These are phyloP conservation scores for Platorchestia sp. DNA, from an alignment of 1,140 invertebrate species.

Conservation along the genomic window DNA sequence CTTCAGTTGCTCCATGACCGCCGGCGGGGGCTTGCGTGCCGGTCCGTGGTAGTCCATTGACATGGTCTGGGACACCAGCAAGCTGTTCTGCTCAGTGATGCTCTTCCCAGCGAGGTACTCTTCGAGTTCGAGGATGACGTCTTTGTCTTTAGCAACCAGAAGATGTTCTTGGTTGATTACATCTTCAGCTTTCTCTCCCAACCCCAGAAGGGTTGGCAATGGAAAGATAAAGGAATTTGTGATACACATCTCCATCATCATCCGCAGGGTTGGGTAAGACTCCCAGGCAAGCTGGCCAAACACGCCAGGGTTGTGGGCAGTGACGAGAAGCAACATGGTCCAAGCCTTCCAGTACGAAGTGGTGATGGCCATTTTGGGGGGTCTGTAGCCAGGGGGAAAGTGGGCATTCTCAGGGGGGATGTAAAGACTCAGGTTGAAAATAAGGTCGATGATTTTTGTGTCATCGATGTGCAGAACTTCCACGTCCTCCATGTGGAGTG, in stretches of 20 bases:
- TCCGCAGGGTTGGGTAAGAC: conserved; percentile 91
- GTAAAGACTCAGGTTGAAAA: conserved; percentile 92
- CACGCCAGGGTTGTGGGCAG: conserved; percentile 90
- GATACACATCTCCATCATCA: conserved; percentile 97
- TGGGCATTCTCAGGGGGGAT: conserved; percentile 93
- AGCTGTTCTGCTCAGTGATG: conserved; percentile 91
- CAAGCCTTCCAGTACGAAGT: conserved; percentile 95
- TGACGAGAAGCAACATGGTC: conserved; percentile 89
- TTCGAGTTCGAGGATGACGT: conserved; percentile 93
- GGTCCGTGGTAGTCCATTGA: conserved; percentile 87
- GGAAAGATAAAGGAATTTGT: conserved; percentile 87
- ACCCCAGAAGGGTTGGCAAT: conserved; percentile 75
- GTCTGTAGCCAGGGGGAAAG: conserved; percentile 85
- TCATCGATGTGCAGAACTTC: conserved; percentile 80
- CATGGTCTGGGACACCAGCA: conserved; percentile 81
- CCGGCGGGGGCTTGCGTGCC: conserved; percentile 82
- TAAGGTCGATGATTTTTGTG: conserved; percentile 87
- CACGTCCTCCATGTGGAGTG: conserved; percentile 75
- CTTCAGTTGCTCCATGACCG: conserved; percentile 86
- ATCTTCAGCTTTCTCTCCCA: conserved; percentile 77
- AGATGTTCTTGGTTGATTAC: conserved; percentile 78
- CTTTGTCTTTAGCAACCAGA: conserved; percentile 81
- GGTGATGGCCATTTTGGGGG: conserved; percentile 91
- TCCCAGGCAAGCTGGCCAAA: conserved; percentile 91
- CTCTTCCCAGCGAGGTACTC: conserved; percentile 89